Conservation (phyloP, 1,140 invertebrate species). For the Lordiphosa clarofinis region DNA sequence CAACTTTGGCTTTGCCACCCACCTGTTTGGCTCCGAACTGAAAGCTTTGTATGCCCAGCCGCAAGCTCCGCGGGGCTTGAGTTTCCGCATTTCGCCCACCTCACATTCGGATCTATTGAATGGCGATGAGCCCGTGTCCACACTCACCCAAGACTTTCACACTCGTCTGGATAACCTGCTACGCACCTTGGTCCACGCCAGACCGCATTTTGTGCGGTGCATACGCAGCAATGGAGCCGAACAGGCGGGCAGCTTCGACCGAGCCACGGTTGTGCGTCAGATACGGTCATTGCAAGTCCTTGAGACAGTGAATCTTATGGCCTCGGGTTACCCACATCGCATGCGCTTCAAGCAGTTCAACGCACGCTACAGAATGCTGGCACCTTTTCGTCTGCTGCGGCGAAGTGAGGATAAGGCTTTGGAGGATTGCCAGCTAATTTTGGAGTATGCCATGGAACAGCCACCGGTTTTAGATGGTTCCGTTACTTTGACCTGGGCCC, state of each 20-base stretch:
- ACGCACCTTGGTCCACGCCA: slow-evolving; percentile 93
- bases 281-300: slow-evolving; percentile 94
- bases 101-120: slow-evolving; percentile 92
- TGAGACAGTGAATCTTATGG: slow-evolving; percentile 97
- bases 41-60: slow-evolving; percentile 92
- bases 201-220: slow-evolving; percentile 96
- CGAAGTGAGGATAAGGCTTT: slow-evolving; percentile 89
- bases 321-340: slow-evolving; percentile 93
- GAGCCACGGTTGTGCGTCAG: slow-evolving; percentile 88
- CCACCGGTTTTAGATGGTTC: slow-evolving; percentile 73
- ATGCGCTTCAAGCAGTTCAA: slow-evolving; percentile 98
- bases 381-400: slow-evolving; percentile 87
- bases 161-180: slow-evolving; percentile 94
- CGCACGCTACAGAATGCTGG: slow-evolving; percentile 89
- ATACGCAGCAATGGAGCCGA: slow-evolving; percentile 92
- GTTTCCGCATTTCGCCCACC: slow-evolving; percentile 94
- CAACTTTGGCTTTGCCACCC: slow-evolving; percentile 96
- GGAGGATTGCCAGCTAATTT: slow-evolving; percentile 89
- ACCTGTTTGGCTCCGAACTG: slow-evolving; percentile 94
- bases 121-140: slow-evolving; percentile 93
- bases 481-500: slow-evolving; percentile 82
- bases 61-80: slow-evolving; percentile 89
- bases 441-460: slow-evolving; percentile 84
- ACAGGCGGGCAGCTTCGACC: slow-evolving; percentile 88
- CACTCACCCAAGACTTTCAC: slow-evolving; percentile 96